A percentile compares a stretch with the other conserved stretches of the same genome.
These are phyloP conservation scores for Linurgus olivaceus DNA, from an alignment of 2,797 vertebrate species.

Conservation along the genomic window DNA sequence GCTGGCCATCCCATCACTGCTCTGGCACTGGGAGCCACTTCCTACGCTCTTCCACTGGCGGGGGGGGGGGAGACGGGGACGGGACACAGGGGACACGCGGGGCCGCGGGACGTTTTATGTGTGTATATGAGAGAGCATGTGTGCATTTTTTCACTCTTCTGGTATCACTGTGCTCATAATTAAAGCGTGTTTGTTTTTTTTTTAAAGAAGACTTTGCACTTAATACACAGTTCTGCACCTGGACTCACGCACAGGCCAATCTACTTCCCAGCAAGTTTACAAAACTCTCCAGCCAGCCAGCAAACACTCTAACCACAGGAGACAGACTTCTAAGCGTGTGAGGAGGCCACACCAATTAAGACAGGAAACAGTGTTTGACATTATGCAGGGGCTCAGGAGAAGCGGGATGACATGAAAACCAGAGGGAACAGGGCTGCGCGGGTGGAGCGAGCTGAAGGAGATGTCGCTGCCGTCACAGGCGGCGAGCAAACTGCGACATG, in stretches of 20 bases:
- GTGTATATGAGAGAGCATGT: too few species aligned
- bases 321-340: not conserved
- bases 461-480: not conserved
- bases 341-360: constrained; percentile 15
- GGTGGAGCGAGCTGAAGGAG: not conserved
- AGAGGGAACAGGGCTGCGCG: not conserved
- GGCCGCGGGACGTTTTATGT: accelerated
- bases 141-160: not conserved
- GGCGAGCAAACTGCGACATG: not conserved
- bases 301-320: not conserved
- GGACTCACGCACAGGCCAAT: not conserved
- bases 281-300: not conserved
- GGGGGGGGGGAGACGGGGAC: too few species aligned
- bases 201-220: not conserved
- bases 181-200: not conserved
- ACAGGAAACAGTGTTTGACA: not conserved
- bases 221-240: not conserved
- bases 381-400: not conserved
- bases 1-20: accelerated
- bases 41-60: accelerated
- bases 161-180: not conserved
- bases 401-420: not conserved
- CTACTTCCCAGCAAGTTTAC: not conserved
- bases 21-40: not conserved
- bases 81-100: accelerated